Base-by-base conservation (phyloP, 2,113 vertebrate genomes). In the Calonectris borealis region DNA sequence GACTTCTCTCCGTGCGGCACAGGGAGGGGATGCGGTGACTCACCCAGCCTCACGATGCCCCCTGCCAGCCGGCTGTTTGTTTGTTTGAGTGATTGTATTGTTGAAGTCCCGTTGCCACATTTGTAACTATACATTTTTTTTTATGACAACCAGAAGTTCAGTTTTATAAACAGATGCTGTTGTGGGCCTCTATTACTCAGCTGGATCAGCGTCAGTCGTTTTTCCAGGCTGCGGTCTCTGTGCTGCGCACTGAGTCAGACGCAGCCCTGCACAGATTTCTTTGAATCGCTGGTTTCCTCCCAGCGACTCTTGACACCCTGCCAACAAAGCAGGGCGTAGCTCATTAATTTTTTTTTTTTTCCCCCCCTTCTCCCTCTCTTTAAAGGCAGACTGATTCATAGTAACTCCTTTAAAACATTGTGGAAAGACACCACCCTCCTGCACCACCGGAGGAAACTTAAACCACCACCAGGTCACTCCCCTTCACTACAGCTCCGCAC, bases 371-470 rank as follows among this genome's bases (percentile, higher is more conserved):
- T 21, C 55, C 82, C 87, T 95, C 93, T 95, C 97, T 96, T 98
- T 94, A 66, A 98, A 98, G 94, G 75, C 90, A 97, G 97, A 97
- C 98, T 98, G 98, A 98, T 98, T 98, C 98, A 98, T 98, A 98
- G 98, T 98, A 98, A 98, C 98, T 98, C 97, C 98, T 98, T 98
- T 98, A 98, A 98, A 98, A 97, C 92, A 85, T 75, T 95, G 97
- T 84, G 93, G 95, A 97, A 97, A 96, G 97, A 97, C 98, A 97
- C 97, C 98, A 97, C 98, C 98, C 98, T 97, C 93, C 86, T 84
- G 68, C 97, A 97, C 73, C 96, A 97, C 93, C 68, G 10, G 92
- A 96, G 97, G 93, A 97, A 98, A 98, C 96, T 97, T 97, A 98
- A 98, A 97, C 93, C 95, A 10, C 49, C 93, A 73, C 22, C 93